phyloP scores from a whole-genome alignment of 2,888 invertebrate genomes.

The Elgonia sp. region DNA sequence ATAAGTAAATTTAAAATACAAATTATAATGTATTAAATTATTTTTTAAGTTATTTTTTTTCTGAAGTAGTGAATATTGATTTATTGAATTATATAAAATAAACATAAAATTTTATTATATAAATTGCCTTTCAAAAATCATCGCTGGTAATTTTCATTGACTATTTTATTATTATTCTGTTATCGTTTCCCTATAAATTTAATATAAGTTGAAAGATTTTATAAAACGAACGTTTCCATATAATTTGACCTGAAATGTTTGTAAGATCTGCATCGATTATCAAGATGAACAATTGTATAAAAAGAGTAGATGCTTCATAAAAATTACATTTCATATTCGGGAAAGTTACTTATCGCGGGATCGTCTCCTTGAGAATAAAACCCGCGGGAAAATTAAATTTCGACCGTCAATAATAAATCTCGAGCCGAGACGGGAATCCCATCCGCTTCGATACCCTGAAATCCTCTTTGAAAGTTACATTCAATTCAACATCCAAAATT shows the following conservation, averaged over 20 bases:
- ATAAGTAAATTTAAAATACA: too few species aligned
- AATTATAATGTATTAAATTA: too few species aligned
- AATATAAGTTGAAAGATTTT: too few species aligned
- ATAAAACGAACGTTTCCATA: too few species aligned
- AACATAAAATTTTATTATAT: too few species aligned
- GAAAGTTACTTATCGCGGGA: constrained; percentile 48
- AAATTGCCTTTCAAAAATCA: too few species aligned
- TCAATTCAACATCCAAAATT: constrained; percentile 65
- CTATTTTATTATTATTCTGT: too few species aligned
- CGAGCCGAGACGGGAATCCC: constrained; percentile 20
- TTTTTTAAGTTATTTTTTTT: too few species aligned
- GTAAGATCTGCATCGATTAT: background rate
- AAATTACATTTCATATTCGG: constrained; percentile 60
- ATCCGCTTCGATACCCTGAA: constrained; percentile 23
- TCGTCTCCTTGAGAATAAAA: constrained; percentile 17
- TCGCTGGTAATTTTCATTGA: too few species aligned
- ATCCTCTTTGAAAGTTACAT: constrained; percentile 62
- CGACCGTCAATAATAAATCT: constrained; percentile 66
- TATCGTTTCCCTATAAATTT: too few species aligned
- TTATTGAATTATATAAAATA: too few species aligned
- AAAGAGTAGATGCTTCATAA: constrained; percentile 1
- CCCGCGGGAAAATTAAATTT: constrained; percentile 60
- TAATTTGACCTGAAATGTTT: background rate
- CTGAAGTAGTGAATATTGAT: too few species aligned
- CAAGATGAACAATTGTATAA: constrained; percentile 16